Base-by-base conservation (phyloP, 2,888 invertebrate species). In the Dexiosoma caninum region DNA sequence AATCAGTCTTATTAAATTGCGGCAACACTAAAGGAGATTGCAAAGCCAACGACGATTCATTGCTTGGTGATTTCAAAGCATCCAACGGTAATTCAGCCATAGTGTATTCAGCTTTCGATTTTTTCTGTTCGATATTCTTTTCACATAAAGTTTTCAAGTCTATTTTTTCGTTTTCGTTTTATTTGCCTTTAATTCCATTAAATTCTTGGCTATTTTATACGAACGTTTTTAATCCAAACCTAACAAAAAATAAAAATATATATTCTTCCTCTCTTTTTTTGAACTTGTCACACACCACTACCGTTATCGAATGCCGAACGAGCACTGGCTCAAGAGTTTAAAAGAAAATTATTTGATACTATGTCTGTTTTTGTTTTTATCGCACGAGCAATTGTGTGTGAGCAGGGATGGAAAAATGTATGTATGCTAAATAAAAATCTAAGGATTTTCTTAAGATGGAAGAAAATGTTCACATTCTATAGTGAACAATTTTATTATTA, bases 251-350 rank as follows among this genome's bases (percentile, higher is more conserved):
- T 46, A 16, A n/a, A 23, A 23, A 35, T 6, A 37, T 21, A 19
- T 19, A 23, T 9, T 6, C n/a, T n/a, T n/a, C n/a, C n/a, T 55
- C 9, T 46, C n/a, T 44, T 37, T 46, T 51, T 16, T 64, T 27
- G 12, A 74, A 60, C 19, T 60, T 74, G 3, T 23, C 46, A 14
- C 69, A 57, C 62, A 77, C 72, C 42, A 74, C 77, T 57, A 44
- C 42, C 59, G 62, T 46, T 64, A 42, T n/a, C 77, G 77, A 81
- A 81, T 81, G 81, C 72, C 57, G 69, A 81, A 74, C 81, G 77
- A 72, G 81, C 77, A 81, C 81, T 81, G 81, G 49, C 72, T 51
- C 27, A 60, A 42, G 72, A 72, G 71, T 76, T 80, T 71, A 66
- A 67, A 66, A 60, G 49, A 72, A 72, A 60, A 53, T 72, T 64